Percentiles rank a stretch among this genome's conserved stretches.
Conservation (phyloP, 2,113 vertebrate species). For the Aptenodytes patagonicus region DNA sequence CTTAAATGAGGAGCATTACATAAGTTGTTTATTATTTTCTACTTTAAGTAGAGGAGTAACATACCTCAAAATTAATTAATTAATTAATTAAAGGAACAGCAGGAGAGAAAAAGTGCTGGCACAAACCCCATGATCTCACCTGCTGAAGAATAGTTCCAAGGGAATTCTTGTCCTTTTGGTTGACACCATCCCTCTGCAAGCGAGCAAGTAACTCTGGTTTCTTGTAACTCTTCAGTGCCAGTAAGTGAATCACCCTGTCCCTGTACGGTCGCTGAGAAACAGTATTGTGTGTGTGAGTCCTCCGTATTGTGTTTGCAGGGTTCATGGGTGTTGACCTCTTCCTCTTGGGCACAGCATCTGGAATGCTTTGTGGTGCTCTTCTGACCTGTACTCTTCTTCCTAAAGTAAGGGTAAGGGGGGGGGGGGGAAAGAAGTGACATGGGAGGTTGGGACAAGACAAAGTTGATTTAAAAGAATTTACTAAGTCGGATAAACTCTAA, state of each 20-base stretch:
- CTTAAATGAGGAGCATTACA: neutral
- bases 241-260: conserved; percentile 88
- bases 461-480: neutral
- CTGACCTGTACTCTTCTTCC: conserved; percentile 84
- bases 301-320: conserved; percentile 83
- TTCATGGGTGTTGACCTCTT: conserved; percentile 88
- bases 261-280: conserved; percentile 84
- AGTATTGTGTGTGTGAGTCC: conserved; percentile 72
- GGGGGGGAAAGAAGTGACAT: neutral
- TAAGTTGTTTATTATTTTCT: neutral
- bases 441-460: neutral
- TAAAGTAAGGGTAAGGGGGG: conserved; percentile 53
- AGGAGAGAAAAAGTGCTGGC: neutral
- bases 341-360: conserved; percentile 82
- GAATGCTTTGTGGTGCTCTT: conserved; percentile 77
- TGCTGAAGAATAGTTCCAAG: conserved; percentile 75
- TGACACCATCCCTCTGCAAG: conserved; percentile 87
- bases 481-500: neutral
- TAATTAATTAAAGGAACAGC: neutral
- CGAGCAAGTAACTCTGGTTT: conserved; percentile 89
- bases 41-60: neutral
- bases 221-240: conserved; percentile 89
- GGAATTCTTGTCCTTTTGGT: conserved; percentile 84
- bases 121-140: conserved; percentile 54
- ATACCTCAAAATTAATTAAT: neutral